Conservation (phyloP, 2,888 invertebrate genomes). For the Dorcus hopei region DNA sequence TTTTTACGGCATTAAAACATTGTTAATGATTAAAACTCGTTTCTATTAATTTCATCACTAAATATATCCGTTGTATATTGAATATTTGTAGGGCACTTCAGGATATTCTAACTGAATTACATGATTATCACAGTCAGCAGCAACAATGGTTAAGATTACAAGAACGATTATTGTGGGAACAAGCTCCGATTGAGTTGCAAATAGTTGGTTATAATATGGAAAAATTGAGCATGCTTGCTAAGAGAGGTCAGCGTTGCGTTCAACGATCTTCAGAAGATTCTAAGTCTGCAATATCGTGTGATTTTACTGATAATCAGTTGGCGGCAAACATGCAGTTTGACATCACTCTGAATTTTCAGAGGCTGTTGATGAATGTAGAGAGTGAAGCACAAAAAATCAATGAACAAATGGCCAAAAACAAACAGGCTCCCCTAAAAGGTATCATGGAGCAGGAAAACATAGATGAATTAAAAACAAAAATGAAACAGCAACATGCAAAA, state of each 20-base stretch:
- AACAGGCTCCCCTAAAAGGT: slow-evolving; percentile 10
- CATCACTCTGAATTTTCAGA: slow-evolving; percentile 50
- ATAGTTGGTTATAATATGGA: slow-evolving; percentile 42
- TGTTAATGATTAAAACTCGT: not conserved
- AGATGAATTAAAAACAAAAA: slow-evolving; percentile 10
- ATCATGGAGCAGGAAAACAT: slow-evolving; percentile 10
- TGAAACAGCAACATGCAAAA: not conserved
- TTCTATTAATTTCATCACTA: too few relatives aligned
- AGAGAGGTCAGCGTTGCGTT: slow-evolving; percentile 46
- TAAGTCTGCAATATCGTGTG: slow-evolving; percentile 44
- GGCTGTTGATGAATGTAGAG: slow-evolving; percentile 51
- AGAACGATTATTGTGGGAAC: slow-evolving; percentile 56
- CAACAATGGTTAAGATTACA: slow-evolving; percentile 59
- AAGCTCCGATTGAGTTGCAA: slow-evolving; percentile 50
- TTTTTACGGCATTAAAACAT: too few relatives aligned
- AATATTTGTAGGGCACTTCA: slow-evolving; percentile 54
- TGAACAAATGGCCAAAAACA: slow-evolving; percentile 44
- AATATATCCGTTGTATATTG: too few relatives aligned
- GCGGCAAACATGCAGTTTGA: slow-evolving; percentile 48
- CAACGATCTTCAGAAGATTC: slow-evolving; percentile 43
- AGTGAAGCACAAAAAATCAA: slow-evolving; percentile 52
- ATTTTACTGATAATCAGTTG: slow-evolving; percentile 45
- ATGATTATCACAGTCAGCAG: slow-evolving; percentile 61
- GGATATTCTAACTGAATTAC: slow-evolving; percentile 59
- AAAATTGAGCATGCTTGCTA: slow-evolving; percentile 36